These are phyloP conservation scores for Tetrapedia diversipes DNA, from an alignment of 2,888 invertebrate species.

Conservation along the genomic window DNA sequence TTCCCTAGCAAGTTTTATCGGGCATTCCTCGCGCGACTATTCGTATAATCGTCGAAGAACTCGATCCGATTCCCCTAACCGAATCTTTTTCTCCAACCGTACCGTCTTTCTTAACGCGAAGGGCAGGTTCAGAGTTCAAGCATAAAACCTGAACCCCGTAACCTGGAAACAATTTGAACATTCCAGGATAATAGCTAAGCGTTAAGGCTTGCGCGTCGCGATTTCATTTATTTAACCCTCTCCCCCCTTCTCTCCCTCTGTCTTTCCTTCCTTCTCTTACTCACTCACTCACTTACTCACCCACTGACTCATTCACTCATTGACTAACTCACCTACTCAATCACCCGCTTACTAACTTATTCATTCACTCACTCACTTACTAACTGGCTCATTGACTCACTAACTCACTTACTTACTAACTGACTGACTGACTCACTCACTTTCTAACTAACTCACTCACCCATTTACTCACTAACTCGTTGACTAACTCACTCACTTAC, in stretches of 20 bases:
- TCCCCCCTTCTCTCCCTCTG: background rate
- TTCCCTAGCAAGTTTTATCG: background rate
- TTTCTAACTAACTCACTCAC: too few relatives aligned
- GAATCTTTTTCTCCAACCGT: background rate
- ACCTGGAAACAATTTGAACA: slow-evolving; percentile 2
- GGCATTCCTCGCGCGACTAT: background rate
- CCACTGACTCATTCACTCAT: too few relatives aligned
- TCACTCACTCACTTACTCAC: too few relatives aligned
- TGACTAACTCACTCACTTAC: too few relatives aligned
- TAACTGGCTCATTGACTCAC: too few relatives aligned
- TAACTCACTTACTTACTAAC: too few relatives aligned
- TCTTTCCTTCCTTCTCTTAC: too few relatives aligned
- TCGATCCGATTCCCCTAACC: background rate
- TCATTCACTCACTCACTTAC: too few relatives aligned
- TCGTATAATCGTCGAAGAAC: background rate
- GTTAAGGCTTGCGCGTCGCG: background rate
- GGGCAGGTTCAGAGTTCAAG: background rate
- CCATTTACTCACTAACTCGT: too few relatives aligned
- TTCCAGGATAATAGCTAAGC: background rate
- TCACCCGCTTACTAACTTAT: too few relatives aligned
- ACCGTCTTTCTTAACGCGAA: background rate
- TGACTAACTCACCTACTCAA: too few relatives aligned
- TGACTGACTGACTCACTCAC: too few relatives aligned
- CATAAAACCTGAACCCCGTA: background rate
- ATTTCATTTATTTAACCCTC: slow-evolving; percentile 10